Evolutionary conservation across 2,888 invertebrate species (phyloP).

Genomic region (Nomada flava): DNA sequence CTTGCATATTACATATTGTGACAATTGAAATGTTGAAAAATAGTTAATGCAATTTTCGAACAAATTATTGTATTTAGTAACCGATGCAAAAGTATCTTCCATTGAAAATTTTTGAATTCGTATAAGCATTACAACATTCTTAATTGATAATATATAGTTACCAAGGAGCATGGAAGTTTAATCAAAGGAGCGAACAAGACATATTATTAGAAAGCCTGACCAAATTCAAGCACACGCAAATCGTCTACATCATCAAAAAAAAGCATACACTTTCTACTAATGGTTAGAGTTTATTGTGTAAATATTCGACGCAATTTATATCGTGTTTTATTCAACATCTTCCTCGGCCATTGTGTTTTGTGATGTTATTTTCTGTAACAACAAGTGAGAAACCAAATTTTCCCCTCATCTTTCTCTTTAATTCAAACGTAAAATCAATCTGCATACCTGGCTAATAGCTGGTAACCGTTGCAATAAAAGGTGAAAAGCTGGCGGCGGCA

Average conservation of each 20-base stretch:
- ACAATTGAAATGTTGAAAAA: slow-evolving; percentile 33
- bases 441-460: slow-evolving; percentile 86
- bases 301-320: slow-evolving; percentile 70
- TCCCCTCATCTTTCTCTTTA: background rate
- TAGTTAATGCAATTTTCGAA: slow-evolving; percentile 27
- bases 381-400: slow-evolving; percentile 39
- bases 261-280: slow-evolving; percentile 73
- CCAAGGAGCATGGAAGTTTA: slow-evolving; percentile 63
- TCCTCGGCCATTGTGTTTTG: slow-evolving; percentile 80
- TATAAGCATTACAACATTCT: slow-evolving; percentile 35
- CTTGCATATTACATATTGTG: slow-evolving; percentile 10
- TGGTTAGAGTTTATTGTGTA: slow-evolving; percentile 74
- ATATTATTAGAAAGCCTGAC: slow-evolving; percentile 41
- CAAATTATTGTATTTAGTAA: slow-evolving; percentile 51
- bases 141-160: slow-evolving; percentile 30
- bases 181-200: slow-evolving; percentile 42
- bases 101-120: slow-evolving; percentile 48
- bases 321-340: slow-evolving; percentile 79
- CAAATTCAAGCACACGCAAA: slow-evolving; percentile 54
- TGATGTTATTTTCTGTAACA: slow-evolving; percentile 78
- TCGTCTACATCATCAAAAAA: slow-evolving; percentile 64
- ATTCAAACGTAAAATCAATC: background rate
- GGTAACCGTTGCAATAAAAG: slow-evolving; percentile 93
- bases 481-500: slow-evolving; percentile 97
- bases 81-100: slow-evolving; percentile 53